Evolutionary conservation across 2,113 vertebrate genomes (phyloP), one percentile per base, ranked within the genome.

Genomic region (Cranoglanis bouderius): DNA sequence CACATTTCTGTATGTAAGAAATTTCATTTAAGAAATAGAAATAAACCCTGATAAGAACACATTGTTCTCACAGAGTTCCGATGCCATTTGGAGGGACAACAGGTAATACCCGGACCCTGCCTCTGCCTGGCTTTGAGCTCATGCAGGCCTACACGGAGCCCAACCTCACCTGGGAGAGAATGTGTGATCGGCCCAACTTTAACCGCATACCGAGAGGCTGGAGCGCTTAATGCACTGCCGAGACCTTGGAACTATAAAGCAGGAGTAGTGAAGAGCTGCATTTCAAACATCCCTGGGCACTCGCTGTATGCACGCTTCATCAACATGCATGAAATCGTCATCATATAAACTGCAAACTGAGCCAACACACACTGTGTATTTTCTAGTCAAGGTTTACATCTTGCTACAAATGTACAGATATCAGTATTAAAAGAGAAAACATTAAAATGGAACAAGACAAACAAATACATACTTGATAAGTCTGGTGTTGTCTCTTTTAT

Each of bases 181-280:
- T 97, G n/a, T 93, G 94, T 65, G 93, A 93, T 57, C 94, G 96
- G 84, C 96, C 93, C 91, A 95, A 92, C 92, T 98, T 98, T 94
- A 98, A 98, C 94, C 94, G 96, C 74, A 92, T 88, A 32, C 94
- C 97, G 0, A 95, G 89, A 14, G 97, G 96, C 24, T 97, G 97
- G 94, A 61, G 65, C 92, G 92, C 91, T 65, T 90, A 91, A 35
- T 4, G 32, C 26, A 24, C 29, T 1, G 18, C 19, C 3, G 72
- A 87, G 74, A 81, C 78, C 19, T 7, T 8, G 0, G 81, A 90
- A 29, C 81, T 85, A 51, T 85, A 38, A 89, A 49, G 38, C 55
- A 26, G n/a, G 9, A 12, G 43, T 14, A 19, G 59, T 8, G 63
- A 65, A 61, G 40, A 72, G 26, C 18, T 40, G 51, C 29, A 40